Conservation (phyloP, 2,797 vertebrate species). For the Holocentrus rufus region DNA sequence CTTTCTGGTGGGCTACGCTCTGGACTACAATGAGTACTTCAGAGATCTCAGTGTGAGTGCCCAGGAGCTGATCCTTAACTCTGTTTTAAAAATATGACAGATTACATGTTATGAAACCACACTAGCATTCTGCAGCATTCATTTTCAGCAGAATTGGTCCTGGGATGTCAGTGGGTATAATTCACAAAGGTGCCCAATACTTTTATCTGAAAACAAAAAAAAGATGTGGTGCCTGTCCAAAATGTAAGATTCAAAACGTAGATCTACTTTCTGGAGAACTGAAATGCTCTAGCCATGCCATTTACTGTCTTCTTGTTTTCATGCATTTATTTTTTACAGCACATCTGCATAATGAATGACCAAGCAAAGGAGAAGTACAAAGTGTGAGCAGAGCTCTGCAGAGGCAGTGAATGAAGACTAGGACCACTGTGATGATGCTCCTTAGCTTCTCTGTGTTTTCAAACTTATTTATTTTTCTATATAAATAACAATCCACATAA, state of each 20-base stretch:
- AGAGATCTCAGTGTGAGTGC: slow-evolving; percentile 86
- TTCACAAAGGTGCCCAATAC: neutral
- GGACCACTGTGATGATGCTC: slow-evolving; percentile 79
- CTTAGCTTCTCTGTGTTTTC: slow-evolving; percentile 63
- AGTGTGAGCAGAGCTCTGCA: slow-evolving; percentile 70
- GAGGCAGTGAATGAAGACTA: slow-evolving; percentile 57
- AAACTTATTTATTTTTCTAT: slow-evolving; percentile 73
- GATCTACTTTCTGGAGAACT: neutral
- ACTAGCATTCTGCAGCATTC: too few relatives aligned
- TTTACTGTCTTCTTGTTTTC: neutral
- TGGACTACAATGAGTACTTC: slow-evolving; percentile 90
- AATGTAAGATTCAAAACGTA: neutral
- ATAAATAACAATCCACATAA: slow-evolving; percentile 41
- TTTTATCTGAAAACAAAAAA: neutral
- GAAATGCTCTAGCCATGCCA: neutral
- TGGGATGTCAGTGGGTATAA: neutral
- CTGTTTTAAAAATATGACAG: neutral
- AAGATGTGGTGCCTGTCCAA: neutral
- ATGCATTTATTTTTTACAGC: slow-evolving; percentile 71
- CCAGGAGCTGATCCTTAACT: neutral
- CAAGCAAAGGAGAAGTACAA: slow-evolving; percentile 87
- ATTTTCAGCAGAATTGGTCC: neutral
- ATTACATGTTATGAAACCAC: neutral
- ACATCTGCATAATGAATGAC: slow-evolving; percentile 88
- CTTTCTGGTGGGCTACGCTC: slow-evolving; percentile 86